These are phyloP conservation scores for Sebastes hopkinsi DNA, from an alignment of 2,797 vertebrate genomes.

Conservation along the genomic window DNA sequence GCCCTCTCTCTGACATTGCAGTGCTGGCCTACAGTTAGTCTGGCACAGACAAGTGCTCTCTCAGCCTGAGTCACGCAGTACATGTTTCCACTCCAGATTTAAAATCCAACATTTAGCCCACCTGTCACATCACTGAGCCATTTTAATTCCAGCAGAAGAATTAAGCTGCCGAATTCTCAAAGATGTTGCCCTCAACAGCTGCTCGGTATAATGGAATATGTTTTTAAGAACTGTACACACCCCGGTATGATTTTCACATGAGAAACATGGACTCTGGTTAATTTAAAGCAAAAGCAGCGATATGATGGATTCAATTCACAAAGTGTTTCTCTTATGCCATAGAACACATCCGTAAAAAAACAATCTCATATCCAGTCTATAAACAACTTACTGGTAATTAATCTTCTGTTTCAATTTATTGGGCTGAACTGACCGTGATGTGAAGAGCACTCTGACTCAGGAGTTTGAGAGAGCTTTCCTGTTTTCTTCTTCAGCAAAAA, in stretches of 20 bases:
- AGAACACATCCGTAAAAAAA: not conserved
- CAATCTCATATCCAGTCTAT: constrained; percentile 2
- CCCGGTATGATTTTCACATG: not conserved
- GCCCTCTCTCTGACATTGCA: constrained; percentile 60
- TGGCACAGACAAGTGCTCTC: constrained; percentile 57
- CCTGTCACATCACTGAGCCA: constrained; percentile 36
- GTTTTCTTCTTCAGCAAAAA: constrained; percentile 47
- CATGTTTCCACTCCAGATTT: constrained; percentile 59
- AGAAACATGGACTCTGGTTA: not conserved
- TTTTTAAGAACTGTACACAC: not conserved
- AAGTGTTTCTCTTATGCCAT: constrained; percentile 12
- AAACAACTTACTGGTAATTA: constrained; percentile 1
- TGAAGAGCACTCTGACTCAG: constrained; percentile 59
- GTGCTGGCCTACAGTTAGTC: constrained; percentile 47
- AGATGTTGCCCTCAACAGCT: constrained; percentile 48
- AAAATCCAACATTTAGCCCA: constrained; percentile 43
- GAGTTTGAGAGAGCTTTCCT: constrained; percentile 58
- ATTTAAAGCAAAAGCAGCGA: constrained; percentile 14
- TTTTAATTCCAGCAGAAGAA: constrained; percentile 55
- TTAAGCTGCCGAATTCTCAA: constrained; percentile 57
- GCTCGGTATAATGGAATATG: constrained; percentile 30
- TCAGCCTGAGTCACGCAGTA: constrained; percentile 63
- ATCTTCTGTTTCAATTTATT: constrained; percentile 14
- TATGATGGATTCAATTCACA: constrained; percentile 4
- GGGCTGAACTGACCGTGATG: constrained; percentile 31